A percentile compares a stretch with the other conserved stretches of the same genome.
These are phyloP conservation scores for Sebastes schlegelii DNA, from an alignment of 2,113 vertebrate species.

Conservation along the genomic window DNA sequence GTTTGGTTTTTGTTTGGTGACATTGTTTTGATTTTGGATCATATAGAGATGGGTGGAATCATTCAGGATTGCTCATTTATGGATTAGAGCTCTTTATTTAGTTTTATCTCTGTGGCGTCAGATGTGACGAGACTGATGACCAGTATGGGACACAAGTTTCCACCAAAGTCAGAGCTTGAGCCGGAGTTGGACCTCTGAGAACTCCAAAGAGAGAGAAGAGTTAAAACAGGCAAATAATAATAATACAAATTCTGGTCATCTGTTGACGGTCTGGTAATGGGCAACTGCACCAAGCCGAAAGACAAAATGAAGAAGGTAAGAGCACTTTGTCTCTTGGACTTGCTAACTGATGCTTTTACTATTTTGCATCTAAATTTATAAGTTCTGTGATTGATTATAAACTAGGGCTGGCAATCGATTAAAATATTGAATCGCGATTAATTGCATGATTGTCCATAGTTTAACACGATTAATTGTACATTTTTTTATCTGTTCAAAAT, in stretches of 20 bases:
- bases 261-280: conserved; percentile 67
- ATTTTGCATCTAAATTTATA: not conserved
- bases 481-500: no score
- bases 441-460: no score
- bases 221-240: not conserved
- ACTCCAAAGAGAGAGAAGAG: not conserved
- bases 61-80: not conserved
- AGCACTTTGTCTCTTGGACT: not conserved
- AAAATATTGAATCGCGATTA: no score
- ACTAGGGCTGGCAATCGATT: no score
- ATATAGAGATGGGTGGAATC: conserved; percentile 27
- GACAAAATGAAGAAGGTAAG: conserved; percentile 81
- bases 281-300: conserved; percentile 82
- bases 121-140: not conserved
- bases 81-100: conserved; percentile 29
- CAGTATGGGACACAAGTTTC: conserved; percentile 29
- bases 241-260: not conserved
- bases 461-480: no score
- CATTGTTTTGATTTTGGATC: not conserved
- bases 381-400: not conserved
- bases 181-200: conserved; percentile 24
- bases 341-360: not conserved
- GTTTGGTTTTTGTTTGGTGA: not conserved
- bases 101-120: not conserved
- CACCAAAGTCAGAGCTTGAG: not conserved